Conservation (phyloP, 1,140 invertebrate species). For the Formica selysi region DNA sequence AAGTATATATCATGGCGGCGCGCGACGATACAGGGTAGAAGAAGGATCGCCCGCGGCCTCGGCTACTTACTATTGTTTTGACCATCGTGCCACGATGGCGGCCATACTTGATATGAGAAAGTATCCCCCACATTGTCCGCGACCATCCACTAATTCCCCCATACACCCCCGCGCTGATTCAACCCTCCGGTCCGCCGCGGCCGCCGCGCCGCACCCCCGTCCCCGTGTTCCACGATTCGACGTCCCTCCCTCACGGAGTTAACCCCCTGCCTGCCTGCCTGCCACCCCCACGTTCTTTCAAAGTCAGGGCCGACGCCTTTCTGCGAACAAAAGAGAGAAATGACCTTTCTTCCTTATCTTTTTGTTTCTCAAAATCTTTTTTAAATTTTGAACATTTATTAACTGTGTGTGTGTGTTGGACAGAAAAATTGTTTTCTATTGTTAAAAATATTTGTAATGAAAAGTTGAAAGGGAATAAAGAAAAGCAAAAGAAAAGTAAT, state of each 20-base stretch:
- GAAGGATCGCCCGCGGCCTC: slow-evolving; percentile 60
- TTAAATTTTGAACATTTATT: not conserved
- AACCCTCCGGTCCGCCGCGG: slow-evolving; percentile 77
- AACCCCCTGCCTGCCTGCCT: slow-evolving; percentile 61
- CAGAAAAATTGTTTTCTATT: not conserved
- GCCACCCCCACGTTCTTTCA: slow-evolving; percentile 79
- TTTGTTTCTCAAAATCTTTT: not conserved
- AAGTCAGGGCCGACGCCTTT: slow-evolving; percentile 79
- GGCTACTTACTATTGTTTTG: slow-evolving; percentile 86
- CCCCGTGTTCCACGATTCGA: slow-evolving; percentile 51
- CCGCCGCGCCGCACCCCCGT: slow-evolving; percentile 65
- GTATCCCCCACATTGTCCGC: slow-evolving; percentile 86
- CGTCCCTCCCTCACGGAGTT: slow-evolving; percentile 67
- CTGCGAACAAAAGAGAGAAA: not conserved
- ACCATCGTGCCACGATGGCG: slow-evolving; percentile 86
- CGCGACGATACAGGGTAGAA: slow-evolving; percentile 40
- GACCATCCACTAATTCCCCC: slow-evolving; percentile 85
- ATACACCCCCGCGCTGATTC: slow-evolving; percentile 84
- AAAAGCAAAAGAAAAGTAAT: no score
- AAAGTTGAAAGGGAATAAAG: not conserved
- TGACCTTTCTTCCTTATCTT: slow-evolving; percentile 15
- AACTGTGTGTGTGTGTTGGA: not conserved
- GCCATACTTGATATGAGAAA: slow-evolving; percentile 87
- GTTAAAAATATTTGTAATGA: not conserved
- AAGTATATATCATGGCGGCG: slow-evolving; percentile 41